Evolutionary conservation across 2,797 vertebrate genomes (phyloP).

Genomic region (Otus scops): DNA sequence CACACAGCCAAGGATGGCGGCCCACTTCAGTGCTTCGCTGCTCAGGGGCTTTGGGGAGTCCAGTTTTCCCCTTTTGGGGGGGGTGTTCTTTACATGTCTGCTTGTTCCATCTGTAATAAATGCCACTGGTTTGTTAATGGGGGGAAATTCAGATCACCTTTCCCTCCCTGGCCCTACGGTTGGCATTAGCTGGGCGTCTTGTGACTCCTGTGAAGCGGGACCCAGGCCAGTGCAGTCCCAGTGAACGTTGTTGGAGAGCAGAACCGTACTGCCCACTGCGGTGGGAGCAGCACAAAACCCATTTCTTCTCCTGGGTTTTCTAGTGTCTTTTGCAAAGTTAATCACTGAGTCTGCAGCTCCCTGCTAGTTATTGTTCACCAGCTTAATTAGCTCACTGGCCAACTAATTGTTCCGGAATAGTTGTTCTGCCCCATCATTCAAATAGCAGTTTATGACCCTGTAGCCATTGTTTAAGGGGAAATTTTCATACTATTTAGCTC

Average conservation of each 20-base stretch:
- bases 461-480: not conserved
- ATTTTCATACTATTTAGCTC: not conserved
- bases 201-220: not conserved
- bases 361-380: not conserved
- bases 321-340: not conserved
- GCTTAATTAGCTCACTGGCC: not conserved
- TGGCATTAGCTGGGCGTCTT: not conserved
- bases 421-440: not conserved
- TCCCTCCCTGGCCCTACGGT: not conserved
- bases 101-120: not conserved
- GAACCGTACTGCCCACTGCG: not conserved
- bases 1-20: not conserved
- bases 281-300: not conserved
- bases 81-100: not conserved
- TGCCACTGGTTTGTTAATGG: not conserved
- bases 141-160: not conserved
- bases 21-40: not conserved
- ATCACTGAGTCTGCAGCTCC: not conserved
- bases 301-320: not conserved
- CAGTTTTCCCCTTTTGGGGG: not conserved
- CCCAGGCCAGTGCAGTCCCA: not conserved
- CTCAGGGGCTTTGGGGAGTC: not conserved
- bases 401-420: not conserved
- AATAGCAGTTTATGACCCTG: not conserved
- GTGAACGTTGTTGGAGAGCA: not conserved